Conservation (phyloP, 92 coral and sea anemone species). For the Actinernus sp. region DNA sequence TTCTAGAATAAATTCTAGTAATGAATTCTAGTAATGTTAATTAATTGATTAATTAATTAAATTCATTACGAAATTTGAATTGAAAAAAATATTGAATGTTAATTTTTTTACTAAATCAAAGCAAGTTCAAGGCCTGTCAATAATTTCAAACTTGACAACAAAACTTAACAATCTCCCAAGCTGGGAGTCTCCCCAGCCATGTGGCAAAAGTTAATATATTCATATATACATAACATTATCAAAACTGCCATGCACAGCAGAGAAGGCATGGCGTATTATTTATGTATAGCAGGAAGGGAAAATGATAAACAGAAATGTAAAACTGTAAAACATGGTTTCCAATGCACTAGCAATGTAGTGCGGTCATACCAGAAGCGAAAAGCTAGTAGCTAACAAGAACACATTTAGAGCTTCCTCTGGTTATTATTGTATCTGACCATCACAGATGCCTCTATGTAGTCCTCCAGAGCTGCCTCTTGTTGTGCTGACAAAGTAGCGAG, state of each 20-base stretch:
- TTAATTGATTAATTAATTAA: conserved; percentile 13
- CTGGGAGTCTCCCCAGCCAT: conserved; percentile 26
- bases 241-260: conserved; percentile 20
- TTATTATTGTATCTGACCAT: conserved; percentile 46
- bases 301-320: too few relatives aligned
- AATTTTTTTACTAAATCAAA: conserved; percentile 6
- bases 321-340: conserved; percentile 13
- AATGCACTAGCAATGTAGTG: conserved; percentile 17
- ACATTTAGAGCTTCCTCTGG: conserved; percentile 44
- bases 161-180: conserved; percentile 24
- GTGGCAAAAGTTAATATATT: conserved; percentile 19
- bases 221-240: conserved; percentile 20
- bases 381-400: conserved; percentile 26
- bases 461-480: conserved; percentile 48
- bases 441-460: conserved; percentile 53
- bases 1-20: conserved; percentile 14
- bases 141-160: conserved; percentile 10
- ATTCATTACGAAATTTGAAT: too few relatives aligned
- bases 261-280: conserved; percentile 10
- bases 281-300: too few relatives aligned
- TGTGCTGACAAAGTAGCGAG: conserved; percentile 40
- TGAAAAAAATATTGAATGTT: conserved; percentile 3
- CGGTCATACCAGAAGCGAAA: conserved; percentile 15
- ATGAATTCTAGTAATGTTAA: conserved; percentile 20
- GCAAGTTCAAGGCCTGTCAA: conserved; percentile 24